These are phyloP conservation scores for Cylas formicarius DNA, from an alignment of 1,140 invertebrate species.

Conservation along the genomic window DNA sequence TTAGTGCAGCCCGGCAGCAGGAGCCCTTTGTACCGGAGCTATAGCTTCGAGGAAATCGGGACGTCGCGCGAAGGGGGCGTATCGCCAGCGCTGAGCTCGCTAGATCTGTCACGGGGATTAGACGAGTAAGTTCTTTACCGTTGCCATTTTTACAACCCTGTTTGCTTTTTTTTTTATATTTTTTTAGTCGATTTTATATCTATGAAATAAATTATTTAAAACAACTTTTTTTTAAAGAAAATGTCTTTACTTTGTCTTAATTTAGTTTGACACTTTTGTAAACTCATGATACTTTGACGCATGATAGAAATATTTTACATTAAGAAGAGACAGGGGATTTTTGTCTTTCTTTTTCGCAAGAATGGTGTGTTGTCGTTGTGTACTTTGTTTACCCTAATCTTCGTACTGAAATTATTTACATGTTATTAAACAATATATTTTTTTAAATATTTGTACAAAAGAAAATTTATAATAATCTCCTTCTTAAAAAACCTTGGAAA, in stretches of 20 bases:
- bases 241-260: too few species aligned
- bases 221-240: too few species aligned
- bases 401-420: not conserved
- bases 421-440: not conserved
- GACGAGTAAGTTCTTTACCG: constrained; percentile 33
- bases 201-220: not conserved
- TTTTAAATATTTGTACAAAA: too few species aligned
- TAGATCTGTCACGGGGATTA: constrained; percentile 28
- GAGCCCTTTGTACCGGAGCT: constrained; percentile 14
- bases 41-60: constrained; percentile 24
- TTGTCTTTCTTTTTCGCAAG: too few species aligned
- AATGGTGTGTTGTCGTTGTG: too few species aligned
- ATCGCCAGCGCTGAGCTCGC: constrained; percentile 21
- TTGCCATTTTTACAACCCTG: too few species aligned
- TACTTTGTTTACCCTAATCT: not conserved
- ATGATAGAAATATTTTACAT: too few species aligned
- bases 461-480: too few species aligned
- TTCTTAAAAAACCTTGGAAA: too few species aligned
- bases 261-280: too few species aligned
- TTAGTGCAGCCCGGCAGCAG: not conserved
- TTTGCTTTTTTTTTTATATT: constrained; percentile 5
- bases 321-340: too few species aligned
- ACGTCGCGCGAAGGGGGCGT: constrained; percentile 8
- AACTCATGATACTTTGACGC: too few species aligned
- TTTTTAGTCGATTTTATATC: not conserved